Evolutionary conservation across 2,888 invertebrate species (phyloP), one percentile per base, ranked within the genome.

Genomic region (Ophioninae sp.): DNA sequence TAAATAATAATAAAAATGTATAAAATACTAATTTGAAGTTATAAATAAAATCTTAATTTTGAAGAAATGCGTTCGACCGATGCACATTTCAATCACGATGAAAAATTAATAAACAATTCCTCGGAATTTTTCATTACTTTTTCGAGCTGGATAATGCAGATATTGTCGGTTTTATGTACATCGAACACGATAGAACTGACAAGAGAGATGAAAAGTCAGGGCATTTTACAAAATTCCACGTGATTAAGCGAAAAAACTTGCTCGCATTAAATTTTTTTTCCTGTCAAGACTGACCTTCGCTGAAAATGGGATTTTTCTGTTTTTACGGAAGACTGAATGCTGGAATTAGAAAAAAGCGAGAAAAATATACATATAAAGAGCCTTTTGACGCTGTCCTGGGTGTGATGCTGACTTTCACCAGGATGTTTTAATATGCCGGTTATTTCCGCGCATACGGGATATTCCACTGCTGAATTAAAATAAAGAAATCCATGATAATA

Each of bases 241-340:
- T 76, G 74, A 83, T 74, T 74, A 69, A 51, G 69, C 23, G 59
- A 41, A 41, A 41, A 6, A 41, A 17, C 69, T 65, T 64, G 78
- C 58, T 23, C 58, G 63, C 65, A 64, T 39, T 65, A 71, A 71
- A 65, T 64, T 39, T 71, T 61, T 71, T 56, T 69, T 67, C 58
- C 59, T 58, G 51, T 77, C 77, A 65, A 80, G 83, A 80, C 77
- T 65, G 83, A 78, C 74, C 37, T 59, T 67, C 73, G 74, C 74
- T 44, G 74, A 79, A 81, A 76, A 82, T 75, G 81, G 68, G 71
- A 0, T 17, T 37, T 51, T 37, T 20, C 23, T 84, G 79, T 84
- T 84, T 83, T 61, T 77, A 77, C 72, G 75, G 79, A 64, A 80
- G 84, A 83, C 83, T 79, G 77, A 81, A 73, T 85, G 81, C 73